Conservation (phyloP, 2,797 vertebrate species). For the Lithobates sylvaticus region DNA sequence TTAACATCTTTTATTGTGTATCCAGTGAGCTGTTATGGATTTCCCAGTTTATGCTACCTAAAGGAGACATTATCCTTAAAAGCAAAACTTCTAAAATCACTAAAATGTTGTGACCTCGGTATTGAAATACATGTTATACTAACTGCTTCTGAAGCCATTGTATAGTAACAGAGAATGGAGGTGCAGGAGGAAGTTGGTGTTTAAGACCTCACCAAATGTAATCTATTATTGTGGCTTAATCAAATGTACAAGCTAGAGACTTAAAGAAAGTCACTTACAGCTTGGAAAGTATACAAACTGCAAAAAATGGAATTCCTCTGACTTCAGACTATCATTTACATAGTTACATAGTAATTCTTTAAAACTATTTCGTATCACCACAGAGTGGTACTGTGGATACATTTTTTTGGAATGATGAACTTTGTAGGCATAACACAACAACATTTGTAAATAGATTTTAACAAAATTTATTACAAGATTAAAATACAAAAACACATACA, state of each 20-base stretch:
- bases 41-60: not conserved
- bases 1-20: constrained; percentile 21
- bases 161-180: too few relatives aligned
- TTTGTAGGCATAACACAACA: too few relatives aligned
- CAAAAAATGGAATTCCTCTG: not conserved
- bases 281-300: not conserved
- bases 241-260: not conserved
- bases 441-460: too few relatives aligned
- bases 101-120: not conserved
- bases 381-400: too few relatives aligned
- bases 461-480: too few relatives aligned
- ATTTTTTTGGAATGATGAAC: too few relatives aligned
- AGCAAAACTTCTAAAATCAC: not conserved
- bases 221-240: not conserved
- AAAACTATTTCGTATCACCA: too few relatives aligned
- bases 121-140: not conserved
- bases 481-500: too few relatives aligned
- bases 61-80: not conserved
- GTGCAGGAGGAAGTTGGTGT: too few relatives aligned
- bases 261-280: not conserved
- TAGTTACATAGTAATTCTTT: too few relatives aligned
- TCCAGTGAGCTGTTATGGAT: not conserved
- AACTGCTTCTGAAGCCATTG: not conserved
- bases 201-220: too few relatives aligned
- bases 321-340: not conserved